Base-by-base conservation (phyloP, 35 echinoderm and acorn worm species). In the Eucidaris tribuloides region DNA sequence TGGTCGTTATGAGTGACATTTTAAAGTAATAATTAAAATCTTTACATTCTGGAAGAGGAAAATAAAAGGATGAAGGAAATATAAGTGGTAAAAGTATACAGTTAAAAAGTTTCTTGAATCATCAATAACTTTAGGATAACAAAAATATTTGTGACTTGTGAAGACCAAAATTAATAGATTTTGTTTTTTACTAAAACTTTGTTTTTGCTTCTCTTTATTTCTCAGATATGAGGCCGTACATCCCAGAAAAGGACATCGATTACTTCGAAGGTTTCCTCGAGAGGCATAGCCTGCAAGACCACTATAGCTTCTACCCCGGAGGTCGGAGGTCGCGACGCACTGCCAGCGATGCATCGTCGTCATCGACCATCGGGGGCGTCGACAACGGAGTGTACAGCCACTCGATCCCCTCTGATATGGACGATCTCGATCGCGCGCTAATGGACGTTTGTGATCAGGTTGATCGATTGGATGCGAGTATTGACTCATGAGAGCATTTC, bases 401-500 rank as follows among this genome's bases (percentile, higher is more conserved):
- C 38, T 92, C 90, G 18, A 92, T 92, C 38, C 84, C 84, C 36
- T 92, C 90, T 32, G 90, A 92, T 20, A 87, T 86, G 84, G 90
- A 92, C 52, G 90, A 92, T 62, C 85, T 92, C 1, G 90, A 92
- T 77, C 77, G 79, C 18, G 83, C 78, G 5, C 58, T 92, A 28
- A 50, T 76, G 50, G 90, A 92, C 59, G 79, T 87, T 18, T 92
- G 78, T 39, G 68, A 87, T 18, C 84, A 92, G 63, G 90, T 92
- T 18, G 84, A 86, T 38, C 76, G 81, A 25, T 74, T 92, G 50
- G 90, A 92, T 44, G 86, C 79, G 2, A 92, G 78, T 54, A 85
- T 92, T 52, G 90, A 92, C 83, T 87, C 85, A 22, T 87, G 85
- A 87, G n/a, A n/a, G n/a, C n/a, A n/a, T n/a, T n/a, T n/a, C n/a